Base-by-base conservation (phyloP, 2,113 vertebrate species). In the Halichoeres trimaculatus region DNA sequence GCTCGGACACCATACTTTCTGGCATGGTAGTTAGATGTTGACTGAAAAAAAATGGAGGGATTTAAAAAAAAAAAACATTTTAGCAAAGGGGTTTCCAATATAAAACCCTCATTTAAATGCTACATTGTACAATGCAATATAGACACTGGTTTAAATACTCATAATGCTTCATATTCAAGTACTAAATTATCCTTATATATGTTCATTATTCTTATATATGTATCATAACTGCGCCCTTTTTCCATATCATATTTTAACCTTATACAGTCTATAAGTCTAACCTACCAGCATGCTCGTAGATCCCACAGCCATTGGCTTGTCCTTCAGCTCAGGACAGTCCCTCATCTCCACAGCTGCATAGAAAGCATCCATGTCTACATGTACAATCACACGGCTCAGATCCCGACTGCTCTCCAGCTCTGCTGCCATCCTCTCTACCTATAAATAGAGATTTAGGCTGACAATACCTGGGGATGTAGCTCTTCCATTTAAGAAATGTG, bases 331-430 rank as follows among this genome's bases (percentile, higher is more conserved):
- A 41, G 97, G 97, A 64, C 93, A 94, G 88, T 99, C 97, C 80
- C 95, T 95, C 94, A 96, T 98, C 91, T 99, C 98, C 70, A 99
- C 98, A 38, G 98, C 97, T 72, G 98, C 98, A 17, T 99, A 99
- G 90, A 99, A 99, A 52, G 98, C 97, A 68, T 99, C 98, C 98
- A 99, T 99, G 81, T 99, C 97, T 80, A 99, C 95, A 54, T 99
- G 98, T 5, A 99, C 96, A 55, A 99, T 98, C 10, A 95, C 93
- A 43, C 83, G 94, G 48, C 75, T 95, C 16, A 99, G 91, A 73
- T 98, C 92, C 57, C 97, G 95, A n/a, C 70, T 94, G 58, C 76
- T 91, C 64, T 99, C 97, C 84, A 99, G 68, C 3, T 92, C 94
- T 22, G 83, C 14, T 17, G 86, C 91, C 84, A 96, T 81, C 75